Conservation (phyloP, 2,888 invertebrate species). For the Macrophya annulata region DNA sequence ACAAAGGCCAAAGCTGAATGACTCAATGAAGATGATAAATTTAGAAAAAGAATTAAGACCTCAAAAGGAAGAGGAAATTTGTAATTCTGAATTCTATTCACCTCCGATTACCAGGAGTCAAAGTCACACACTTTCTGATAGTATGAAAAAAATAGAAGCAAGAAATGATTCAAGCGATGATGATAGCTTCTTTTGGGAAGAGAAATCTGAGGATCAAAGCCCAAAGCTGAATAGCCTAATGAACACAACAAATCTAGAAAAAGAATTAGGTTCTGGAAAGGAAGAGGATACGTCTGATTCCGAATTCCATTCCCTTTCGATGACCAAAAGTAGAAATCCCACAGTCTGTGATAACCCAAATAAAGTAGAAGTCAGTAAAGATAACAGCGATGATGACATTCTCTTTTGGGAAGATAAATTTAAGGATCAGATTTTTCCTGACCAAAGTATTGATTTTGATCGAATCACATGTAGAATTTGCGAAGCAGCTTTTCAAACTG, state of each 20-base stretch:
- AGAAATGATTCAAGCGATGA: background rate
- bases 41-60: background rate
- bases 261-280: background rate
- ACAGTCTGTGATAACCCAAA: background rate
- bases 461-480: background rate
- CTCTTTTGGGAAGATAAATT: background rate
- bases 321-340: background rate
- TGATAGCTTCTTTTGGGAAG: background rate
- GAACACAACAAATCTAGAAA: background rate
- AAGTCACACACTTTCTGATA: background rate
- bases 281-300: background rate
- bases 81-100: background rate
- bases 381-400: background rate
- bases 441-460: background rate
- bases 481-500: background rate
- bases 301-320: background rate
- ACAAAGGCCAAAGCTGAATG: background rate
- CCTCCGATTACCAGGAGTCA: constrained; percentile 10
- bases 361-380: background rate
- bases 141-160: background rate
- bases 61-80: background rate
- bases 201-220: background rate
- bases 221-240: background rate
- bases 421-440: background rate
- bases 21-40: background rate